Evolutionary conservation across 2,113 vertebrate species (phyloP), one percentile per base, ranked within the genome.

Genomic region (Tor tambroides): DNA sequence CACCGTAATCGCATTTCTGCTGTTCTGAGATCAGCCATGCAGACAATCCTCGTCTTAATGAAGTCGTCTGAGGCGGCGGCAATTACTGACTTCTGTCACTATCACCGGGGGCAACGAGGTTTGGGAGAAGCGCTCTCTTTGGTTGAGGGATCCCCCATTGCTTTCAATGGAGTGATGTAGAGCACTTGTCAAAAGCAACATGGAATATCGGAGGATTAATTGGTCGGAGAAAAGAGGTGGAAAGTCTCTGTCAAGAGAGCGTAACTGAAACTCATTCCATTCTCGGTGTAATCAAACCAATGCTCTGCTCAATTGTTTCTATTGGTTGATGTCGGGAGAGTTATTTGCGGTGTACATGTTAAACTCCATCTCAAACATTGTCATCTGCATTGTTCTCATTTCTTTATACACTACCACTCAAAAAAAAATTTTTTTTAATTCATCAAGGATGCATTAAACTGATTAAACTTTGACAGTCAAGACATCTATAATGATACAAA

Each of bases 11-110:
- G 94, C 93, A 95, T 93, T 93, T 95, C 94, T 95, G 94, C 95
- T 96, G 94, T 90, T 93, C 95, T 88, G 94, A 91, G 92, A 95
- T 96, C 93, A 92, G 87, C 94, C 94, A 95, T 95, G 95, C 94
- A 93, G 93, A 94, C 95, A 93, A 89, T 92, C 93, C 94, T 94
- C 92, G 91, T 94, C 93, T 96, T 96, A 96, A 96, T 97, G 96
- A 97, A 97, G 95, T 94, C 93, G 93, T 96, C 94, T 95, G 94
- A 96, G 93, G 95, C 95, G 95, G 91, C 92, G 92, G 92, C 96
- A 95, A 96, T 96, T 96, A 95, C 91, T 89, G 93, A 92, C 93
- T 94, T 93, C 93, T 94, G 92, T 94, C 93, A 91, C 90, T 90
- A 92, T 94, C 93, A 93, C 93, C 89, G 88, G 92, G 92, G 93